Percentiles rank a stretch among this genome's conserved stretches.
These are phyloP conservation scores for Eilema griseolum DNA, from an alignment of 2,888 invertebrate species.

Conservation along the genomic window DNA sequence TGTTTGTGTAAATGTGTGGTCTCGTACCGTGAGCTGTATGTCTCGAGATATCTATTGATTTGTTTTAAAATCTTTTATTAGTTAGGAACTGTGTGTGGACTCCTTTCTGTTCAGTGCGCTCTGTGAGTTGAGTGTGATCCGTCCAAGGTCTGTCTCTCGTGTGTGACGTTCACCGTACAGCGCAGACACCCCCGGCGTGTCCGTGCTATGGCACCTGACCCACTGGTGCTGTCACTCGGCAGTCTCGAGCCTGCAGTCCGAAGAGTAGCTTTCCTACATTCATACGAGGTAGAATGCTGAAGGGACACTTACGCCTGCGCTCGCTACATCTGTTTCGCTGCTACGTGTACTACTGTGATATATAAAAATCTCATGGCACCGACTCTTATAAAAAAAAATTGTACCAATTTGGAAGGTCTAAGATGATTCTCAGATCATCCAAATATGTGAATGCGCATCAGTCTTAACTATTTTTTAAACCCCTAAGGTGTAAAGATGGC, in stretches of 20 bases:
- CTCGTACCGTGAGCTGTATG: neutral
- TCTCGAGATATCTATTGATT: neutral
- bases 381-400: too few relatives aligned
- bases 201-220: neutral
- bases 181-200: neutral
- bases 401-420: too few relatives aligned
- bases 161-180: neutral
- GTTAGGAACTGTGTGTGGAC: constrained; percentile 10
- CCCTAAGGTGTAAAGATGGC: neutral
- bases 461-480: too few relatives aligned
- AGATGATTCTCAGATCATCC: too few relatives aligned
- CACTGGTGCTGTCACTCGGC: neutral
- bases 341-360: too few relatives aligned
- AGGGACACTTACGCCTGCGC: neutral
- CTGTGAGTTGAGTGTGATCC: constrained; percentile 69
- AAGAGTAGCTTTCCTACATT: neutral
- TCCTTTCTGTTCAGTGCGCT: constrained; percentile 27
- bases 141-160: constrained; percentile 67
- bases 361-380: neutral
- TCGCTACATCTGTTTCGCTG: neutral
- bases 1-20: neutral
- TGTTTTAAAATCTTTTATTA: constrained; percentile 11
- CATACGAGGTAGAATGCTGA: neutral
- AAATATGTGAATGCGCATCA: too few relatives aligned
- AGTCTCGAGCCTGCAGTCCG: neutral